These are phyloP conservation scores for Montipora foliosa DNA, from an alignment of 64 coral and sea anemone species.

Conservation along the genomic window DNA sequence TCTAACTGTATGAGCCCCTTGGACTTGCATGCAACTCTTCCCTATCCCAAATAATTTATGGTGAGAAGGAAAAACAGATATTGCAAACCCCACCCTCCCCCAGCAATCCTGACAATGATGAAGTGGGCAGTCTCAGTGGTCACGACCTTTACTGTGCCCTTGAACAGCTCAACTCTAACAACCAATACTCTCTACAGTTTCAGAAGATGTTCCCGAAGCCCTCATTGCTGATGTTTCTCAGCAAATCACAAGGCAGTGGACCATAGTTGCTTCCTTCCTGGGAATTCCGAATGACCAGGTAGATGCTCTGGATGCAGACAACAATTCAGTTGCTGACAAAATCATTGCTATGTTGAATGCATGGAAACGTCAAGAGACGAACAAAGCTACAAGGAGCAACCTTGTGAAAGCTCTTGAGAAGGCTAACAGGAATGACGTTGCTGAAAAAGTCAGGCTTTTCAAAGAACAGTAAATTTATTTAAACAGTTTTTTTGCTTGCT, in stretches of 20 bases:
- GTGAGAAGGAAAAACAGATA: too few relatives aligned
- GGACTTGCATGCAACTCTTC: too few relatives aligned
- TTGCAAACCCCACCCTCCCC: too few relatives aligned
- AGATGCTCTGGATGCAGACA: constrained; percentile 4
- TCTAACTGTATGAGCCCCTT: too few relatives aligned
- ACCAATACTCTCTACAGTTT: constrained; percentile 4
- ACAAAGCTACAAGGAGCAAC: constrained; percentile 20
- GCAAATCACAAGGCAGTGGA: background rate
- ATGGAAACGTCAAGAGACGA: constrained; percentile 7
- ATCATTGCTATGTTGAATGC: constrained; percentile 34
- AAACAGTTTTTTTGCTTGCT: too few relatives aligned
- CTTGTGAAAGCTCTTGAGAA: constrained; percentile 21
- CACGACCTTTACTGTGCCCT: background rate
- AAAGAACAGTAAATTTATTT: background rate
- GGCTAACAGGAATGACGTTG: constrained; percentile 16
- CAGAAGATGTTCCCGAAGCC: constrained; percentile 16
- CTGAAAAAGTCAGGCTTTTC: background rate
- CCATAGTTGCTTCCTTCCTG: background rate
- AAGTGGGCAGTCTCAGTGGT: too few relatives aligned
- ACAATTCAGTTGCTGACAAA: constrained; percentile 3
- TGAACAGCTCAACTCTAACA: background rate
- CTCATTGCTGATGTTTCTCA: constrained; percentile 15
- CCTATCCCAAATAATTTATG: too few relatives aligned
- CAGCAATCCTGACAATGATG: too few relatives aligned
- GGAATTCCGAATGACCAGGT: background rate